Evolutionary conservation across 2,888 invertebrate genomes (phyloP), one percentile per base, ranked within the genome.

Genomic region (Pristionchus arcanus): DNA sequence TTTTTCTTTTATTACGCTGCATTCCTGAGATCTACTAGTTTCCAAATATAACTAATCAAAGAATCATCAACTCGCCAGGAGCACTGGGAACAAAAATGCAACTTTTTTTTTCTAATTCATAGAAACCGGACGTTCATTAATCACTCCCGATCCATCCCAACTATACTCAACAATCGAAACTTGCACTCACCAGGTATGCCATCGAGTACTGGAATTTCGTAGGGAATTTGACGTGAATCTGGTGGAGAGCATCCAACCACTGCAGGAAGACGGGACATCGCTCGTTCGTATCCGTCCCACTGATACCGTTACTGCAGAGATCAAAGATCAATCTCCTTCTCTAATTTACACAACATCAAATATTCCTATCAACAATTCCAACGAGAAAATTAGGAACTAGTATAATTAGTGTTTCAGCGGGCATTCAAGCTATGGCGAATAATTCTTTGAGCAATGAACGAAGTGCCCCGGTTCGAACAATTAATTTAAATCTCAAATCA

Each of bases 261-360:
- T 99, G 99, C 91, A 99, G 96, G 96, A 99, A 99, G 93, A 99
- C 97, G 9, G 99, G 99, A 95, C 98, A 98, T 77, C 98, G 96
- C 96, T 99, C 99, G 96, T 98, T 98, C n/a, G 97, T 96, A 95
- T 98, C 98, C 92, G 90, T 90, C 16, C 90, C 90, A 16, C 53
- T 89, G 53, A 91, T 84, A 5, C 90, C 91, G 86, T 87, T 88
- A 31, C 85, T 89, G 77, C 31, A 90, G 31, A n/a, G 25, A 34
- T 49, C 21, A 66, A 87, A 87, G 42, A 90, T 77, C 88, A 84
- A 25, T 77, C n/a, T n/a, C n/a, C n/a, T n/a, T n/a, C n/a, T n/a
- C n/a, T n/a, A n/a, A n/a, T n/a, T n/a, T n/a, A n/a, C n/a, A n/a
- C 49, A 34, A 34, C 15, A 13, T 28, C 42, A 66, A 15, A 4